phyloP scores from a whole-genome alignment of 2,888 invertebrate genomes.

The Mythimna lalbum region DNA sequence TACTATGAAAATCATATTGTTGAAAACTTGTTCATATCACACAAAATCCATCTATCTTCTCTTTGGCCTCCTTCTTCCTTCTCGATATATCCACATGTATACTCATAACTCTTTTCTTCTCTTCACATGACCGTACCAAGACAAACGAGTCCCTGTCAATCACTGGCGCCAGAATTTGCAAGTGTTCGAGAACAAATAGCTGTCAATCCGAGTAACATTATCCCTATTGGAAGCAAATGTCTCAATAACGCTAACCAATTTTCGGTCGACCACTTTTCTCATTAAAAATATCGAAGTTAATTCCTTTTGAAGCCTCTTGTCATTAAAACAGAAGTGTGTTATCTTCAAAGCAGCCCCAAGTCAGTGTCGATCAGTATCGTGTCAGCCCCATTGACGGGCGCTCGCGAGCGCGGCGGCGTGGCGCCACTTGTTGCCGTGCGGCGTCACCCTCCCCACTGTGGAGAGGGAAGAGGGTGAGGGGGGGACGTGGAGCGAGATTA shows the following conservation, averaged over 20 bases:
- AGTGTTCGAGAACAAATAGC: too few species aligned
- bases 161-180: too few species aligned
- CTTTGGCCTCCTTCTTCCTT: too few species aligned
- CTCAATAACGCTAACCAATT: neutral
- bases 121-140: too few species aligned
- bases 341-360: constrained; percentile 15
- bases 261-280: neutral
- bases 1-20: too few species aligned
- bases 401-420: constrained; percentile 55
- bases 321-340: constrained; percentile 2
- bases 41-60: too few species aligned
- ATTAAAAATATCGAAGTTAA: neutral
- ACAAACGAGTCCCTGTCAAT: too few species aligned
- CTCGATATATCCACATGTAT: too few species aligned
- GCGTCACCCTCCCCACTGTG: constrained; percentile 25
- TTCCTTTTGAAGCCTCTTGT: neutral
- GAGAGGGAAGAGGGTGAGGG: constrained; percentile 16
- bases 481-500: constrained; percentile 41
- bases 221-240: neutral
- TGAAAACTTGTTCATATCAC: neutral
- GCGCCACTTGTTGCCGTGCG: constrained; percentile 84
- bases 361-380: constrained; percentile 35
- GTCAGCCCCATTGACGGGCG: constrained; percentile 41
- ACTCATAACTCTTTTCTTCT: too few species aligned
- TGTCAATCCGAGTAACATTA: too few species aligned